A percentile compares a stretch with the other conserved stretches of the same genome.
Evolutionary conservation across 2,888 invertebrate species (phyloP).

Genomic region (Apodemia mormo): DNA sequence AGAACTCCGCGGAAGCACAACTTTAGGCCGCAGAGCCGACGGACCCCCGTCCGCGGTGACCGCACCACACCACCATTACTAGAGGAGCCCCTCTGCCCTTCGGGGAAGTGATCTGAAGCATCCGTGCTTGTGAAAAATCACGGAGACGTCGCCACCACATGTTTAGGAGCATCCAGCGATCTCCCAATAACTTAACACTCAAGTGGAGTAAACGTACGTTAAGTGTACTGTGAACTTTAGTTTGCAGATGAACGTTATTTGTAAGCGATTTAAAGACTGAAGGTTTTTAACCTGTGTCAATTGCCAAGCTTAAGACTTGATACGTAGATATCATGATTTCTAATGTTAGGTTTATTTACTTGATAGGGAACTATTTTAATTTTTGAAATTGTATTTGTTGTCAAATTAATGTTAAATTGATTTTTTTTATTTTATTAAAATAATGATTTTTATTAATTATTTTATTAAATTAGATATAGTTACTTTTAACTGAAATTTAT

Average conservation of each 20-base stretch:
- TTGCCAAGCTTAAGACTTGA: conserved; percentile 16
- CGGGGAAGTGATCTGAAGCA: conserved; percentile 16
- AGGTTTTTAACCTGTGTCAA: conserved; percentile 17
- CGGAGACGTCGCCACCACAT: conserved; percentile 6
- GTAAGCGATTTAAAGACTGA: conserved; percentile 12
- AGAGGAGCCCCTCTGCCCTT: conserved; percentile 37
- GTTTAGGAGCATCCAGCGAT: conserved; percentile 14
- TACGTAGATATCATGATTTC: conserved; percentile 15
- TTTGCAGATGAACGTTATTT: background rate
- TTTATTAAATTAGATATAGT: background rate
- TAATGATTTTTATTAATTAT: background rate
- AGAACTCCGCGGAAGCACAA: conserved; percentile 63
- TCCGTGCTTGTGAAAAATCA: conserved; percentile 17
- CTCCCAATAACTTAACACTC: background rate
- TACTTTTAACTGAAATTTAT: background rate
- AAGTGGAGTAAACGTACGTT: background rate
- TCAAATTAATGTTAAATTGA: background rate
- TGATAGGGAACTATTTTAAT: background rate
- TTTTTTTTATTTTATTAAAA: background rate
- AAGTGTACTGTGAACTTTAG: conserved; percentile 5
- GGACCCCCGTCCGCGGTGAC: conserved; percentile 48
- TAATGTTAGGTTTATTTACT: background rate
- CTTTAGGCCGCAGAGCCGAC: conserved; percentile 57
- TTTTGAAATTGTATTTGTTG: background rate
- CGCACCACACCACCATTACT: conserved; percentile 60